A percentile compares a stretch with the other conserved stretches of the same genome.
These are phyloP conservation scores for Salvelinus alpinus DNA, from an alignment of 2,113 vertebrate species.

Conservation along the genomic window DNA sequence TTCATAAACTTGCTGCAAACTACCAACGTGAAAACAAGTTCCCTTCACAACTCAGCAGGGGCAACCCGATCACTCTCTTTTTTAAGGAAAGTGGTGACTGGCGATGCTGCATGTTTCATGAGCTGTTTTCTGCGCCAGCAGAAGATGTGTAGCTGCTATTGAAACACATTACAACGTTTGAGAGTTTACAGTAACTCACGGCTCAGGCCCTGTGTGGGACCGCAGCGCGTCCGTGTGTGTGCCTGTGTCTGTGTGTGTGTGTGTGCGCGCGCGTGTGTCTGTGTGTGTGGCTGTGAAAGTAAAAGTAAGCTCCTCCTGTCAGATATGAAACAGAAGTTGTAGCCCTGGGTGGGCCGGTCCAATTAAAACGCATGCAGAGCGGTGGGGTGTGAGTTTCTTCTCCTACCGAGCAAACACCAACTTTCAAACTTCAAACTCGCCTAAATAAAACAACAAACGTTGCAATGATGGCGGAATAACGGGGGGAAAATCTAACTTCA, in stretches of 20 bases:
- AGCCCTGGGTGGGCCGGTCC: slow-evolving; percentile 29
- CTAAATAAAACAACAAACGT: slow-evolving; percentile 39
- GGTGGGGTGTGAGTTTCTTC: slow-evolving; percentile 6
- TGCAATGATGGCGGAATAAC: not conserved
- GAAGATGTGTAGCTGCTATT: not conserved
- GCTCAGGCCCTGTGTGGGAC: not conserved
- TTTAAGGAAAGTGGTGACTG: not conserved
- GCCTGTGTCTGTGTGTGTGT: not conserved
- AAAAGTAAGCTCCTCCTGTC: not conserved
- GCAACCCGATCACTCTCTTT: not conserved
- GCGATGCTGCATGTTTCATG: not conserved
- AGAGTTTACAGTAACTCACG: not conserved
- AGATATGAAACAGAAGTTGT: slow-evolving; percentile 40
- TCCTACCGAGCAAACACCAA: not conserved
- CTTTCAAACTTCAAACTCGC: not conserved
- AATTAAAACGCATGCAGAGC: slow-evolving; percentile 22
- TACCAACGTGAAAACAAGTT: not conserved
- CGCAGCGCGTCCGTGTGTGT: not conserved
- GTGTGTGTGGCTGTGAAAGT: not conserved
- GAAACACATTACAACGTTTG: not conserved
- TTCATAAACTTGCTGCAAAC: not conserved
- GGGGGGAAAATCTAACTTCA: not conserved
- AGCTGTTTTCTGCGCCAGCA: not conserved
- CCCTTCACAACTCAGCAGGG: not conserved
- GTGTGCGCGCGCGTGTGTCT: not conserved